A percentile compares a stretch with the other conserved stretches of the same genome.
phyloP scores from a whole-genome alignment of 2,113 vertebrate genomes.

The Ophthalmolycus amberensis region DNA sequence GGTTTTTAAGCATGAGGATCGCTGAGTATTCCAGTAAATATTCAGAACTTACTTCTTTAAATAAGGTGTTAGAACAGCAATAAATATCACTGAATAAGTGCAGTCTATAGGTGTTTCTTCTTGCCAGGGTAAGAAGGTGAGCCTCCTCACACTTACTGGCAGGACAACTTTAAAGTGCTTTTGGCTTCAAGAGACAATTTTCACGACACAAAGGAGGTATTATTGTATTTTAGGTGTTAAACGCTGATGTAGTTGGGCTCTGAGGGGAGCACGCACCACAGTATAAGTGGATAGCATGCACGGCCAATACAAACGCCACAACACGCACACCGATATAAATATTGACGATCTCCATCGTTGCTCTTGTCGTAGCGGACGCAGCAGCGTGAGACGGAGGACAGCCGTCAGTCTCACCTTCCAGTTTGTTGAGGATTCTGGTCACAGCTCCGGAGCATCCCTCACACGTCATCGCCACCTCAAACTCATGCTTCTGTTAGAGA shows the following conservation, averaged over 20 bases:
- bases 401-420: constrained; percentile 77
- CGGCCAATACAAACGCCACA: neutral
- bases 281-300: neutral
- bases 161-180: too few relatives aligned
- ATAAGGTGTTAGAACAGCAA: too few relatives aligned
- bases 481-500: constrained; percentile 92
- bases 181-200: too few relatives aligned
- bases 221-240: neutral
- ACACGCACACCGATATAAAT: too few relatives aligned
- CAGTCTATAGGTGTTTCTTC: too few relatives aligned
- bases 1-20: too few relatives aligned
- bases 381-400: neutral
- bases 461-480: constrained; percentile 96
- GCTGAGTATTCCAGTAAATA: too few relatives aligned
- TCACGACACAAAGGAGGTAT: neutral
- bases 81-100: too few relatives aligned
- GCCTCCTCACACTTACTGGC: neutral
- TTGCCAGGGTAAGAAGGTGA: neutral
- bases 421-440: constrained; percentile 89
- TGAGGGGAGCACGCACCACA: neutral
- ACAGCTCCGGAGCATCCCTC: constrained; percentile 93
- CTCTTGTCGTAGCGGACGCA: neutral
- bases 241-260: neutral
- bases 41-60: too few relatives aligned
- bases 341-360: neutral